These are phyloP conservation scores for Carassius gibelio DNA, from an alignment of 2,113 vertebrate genomes.

Conservation along the genomic window DNA sequence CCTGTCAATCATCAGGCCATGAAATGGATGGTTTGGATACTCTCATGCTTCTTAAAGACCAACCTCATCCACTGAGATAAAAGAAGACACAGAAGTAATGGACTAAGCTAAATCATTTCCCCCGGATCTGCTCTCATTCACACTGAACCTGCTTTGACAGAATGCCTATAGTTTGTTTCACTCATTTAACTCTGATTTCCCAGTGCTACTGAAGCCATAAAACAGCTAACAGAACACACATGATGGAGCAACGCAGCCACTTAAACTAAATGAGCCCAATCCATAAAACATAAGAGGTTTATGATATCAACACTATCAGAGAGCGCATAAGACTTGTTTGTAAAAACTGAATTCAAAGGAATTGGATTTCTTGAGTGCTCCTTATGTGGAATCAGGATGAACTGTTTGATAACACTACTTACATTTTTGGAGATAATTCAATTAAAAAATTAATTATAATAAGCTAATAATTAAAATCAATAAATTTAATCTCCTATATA, in stretches of 20 bases:
- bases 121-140: constrained; percentile 23
- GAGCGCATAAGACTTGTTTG: no score
- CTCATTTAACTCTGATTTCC: background rate
- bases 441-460: no score
- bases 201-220: constrained; percentile 11
- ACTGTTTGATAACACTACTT: background rate
- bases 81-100: background rate
- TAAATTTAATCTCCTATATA: no score
- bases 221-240: background rate
- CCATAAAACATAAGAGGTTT: constrained; percentile 3
- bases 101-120: constrained; percentile 10
- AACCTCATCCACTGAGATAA: background rate
- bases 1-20: constrained; percentile 8
- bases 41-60: background rate
- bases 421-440: background rate
- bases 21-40: background rate
- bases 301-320: background rate
- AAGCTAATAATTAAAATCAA: no score
- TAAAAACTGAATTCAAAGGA: no score
- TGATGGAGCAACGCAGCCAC: no score
- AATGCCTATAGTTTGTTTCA: constrained; percentile 16
- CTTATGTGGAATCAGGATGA: background rate
- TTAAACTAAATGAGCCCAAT: background rate
- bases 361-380: background rate
- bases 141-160: background rate